Base-by-base conservation (phyloP, 2,888 invertebrate genomes). In the Rhagonycha fulva region DNA sequence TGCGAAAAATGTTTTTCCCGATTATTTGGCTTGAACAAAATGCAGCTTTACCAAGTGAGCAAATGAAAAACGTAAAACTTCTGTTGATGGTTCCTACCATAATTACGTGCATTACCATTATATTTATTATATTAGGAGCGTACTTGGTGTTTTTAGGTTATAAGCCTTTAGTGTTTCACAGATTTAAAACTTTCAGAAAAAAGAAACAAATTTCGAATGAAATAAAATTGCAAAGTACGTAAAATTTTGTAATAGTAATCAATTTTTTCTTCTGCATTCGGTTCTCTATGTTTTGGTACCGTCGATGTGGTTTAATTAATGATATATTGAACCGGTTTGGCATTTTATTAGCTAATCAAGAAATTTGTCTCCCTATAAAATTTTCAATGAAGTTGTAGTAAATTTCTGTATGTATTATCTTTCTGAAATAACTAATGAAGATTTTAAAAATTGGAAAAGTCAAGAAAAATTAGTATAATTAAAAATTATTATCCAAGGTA, bases 11-110 rank as follows among this genome's bases (percentile, higher is more conserved):
- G 80, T 92, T 92, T 84, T 92, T 95, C 81, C 96, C 96, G 0
- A 90, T 94, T 73, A 90, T 96, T 76, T 96, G 95, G 95, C 93
- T 96, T 82, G 92, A 94, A 82, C 92, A 95, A 84, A 90, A 89
- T 74, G 94, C 93, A 1, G 86, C 87, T 12, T 88, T 94, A 0
- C 90, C 91, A 0, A 89, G 91, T 0, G 87, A 90, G 0, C 83
- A 93, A 61, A 87, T 91, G 0, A 82, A 85, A 0, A 90, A 91
- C 70, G 85, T 95, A 14, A 88, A 87, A 75, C 80, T 89, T 12
- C 82, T 92, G 12, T 83, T 90, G 0, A 78, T 85, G 75, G 87
- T 92, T 0, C 88, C 93, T 3, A 70, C 62, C 11, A 68, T 75
- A 14, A 63, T 68, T 12, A 30, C 66, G 5, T 62, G 68, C 30